Conservation (phyloP, 30 jellyfish, hydroid and myxozoan genomes). For the Turritopsis rubra region DNA sequence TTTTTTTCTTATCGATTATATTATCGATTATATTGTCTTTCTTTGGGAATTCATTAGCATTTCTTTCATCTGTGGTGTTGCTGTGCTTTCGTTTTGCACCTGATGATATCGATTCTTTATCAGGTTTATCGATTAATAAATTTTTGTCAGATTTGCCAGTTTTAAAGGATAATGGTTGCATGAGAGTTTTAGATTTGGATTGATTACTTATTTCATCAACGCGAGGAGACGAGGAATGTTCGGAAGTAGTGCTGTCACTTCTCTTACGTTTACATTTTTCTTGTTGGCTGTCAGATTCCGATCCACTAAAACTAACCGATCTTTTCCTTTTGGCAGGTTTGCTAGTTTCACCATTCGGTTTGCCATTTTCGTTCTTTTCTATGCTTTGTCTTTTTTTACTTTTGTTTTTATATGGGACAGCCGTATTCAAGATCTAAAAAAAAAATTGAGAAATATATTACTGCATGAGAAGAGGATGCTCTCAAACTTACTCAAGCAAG, state of each 20-base stretch:
- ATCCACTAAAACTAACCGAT: slow-evolving; percentile 9
- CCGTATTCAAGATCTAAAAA: background rate
- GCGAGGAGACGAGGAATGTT: background rate
- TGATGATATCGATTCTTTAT: no score
- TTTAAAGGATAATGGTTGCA: background rate
- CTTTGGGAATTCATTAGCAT: background rate
- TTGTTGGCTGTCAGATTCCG: slow-evolving; percentile 2
- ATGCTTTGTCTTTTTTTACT: background rate
- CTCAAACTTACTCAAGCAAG: no score
- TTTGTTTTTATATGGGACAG: slow-evolving; percentile 3
- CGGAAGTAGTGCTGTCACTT: slow-evolving; percentile 1
- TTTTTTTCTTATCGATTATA: background rate
- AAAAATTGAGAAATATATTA: background rate
- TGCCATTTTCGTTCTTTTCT: background rate
- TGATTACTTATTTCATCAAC: background rate
- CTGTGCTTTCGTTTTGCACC: background rate
- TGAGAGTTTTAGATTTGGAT: background rate
- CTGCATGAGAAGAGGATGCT: no score
- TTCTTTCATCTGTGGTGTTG: no score
- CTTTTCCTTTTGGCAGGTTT: background rate
- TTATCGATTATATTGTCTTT: background rate
- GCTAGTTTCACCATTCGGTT: background rate
- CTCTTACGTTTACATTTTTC: background rate
- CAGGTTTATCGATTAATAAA: no score
- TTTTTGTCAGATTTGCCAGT: no score